A percentile compares a stretch with the other conserved stretches of the same genome.
These are phyloP conservation scores for Danaus plexippus DNA, from an alignment of 1,140 invertebrate genomes.

Conservation along the genomic window DNA sequence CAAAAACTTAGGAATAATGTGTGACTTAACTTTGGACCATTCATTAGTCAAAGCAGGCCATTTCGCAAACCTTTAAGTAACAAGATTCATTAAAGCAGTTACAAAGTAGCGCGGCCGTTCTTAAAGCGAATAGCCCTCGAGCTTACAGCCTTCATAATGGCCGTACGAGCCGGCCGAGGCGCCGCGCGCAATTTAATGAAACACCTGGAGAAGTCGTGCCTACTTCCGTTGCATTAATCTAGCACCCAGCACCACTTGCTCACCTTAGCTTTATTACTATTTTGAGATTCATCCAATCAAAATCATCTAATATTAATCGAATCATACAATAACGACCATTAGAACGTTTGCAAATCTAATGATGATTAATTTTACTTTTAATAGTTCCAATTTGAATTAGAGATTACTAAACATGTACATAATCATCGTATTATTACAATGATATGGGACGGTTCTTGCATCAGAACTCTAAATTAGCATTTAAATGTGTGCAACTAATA, in stretches of 20 bases:
- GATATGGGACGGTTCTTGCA: no score
- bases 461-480: constrained; percentile 25
- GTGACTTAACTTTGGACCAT: background rate
- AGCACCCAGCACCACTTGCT: constrained; percentile 28
- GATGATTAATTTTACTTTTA: no score
- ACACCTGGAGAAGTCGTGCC: constrained; percentile 65
- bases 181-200: constrained; percentile 67
- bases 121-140: constrained; percentile 70
- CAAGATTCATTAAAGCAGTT: constrained; percentile 69
- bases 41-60: constrained; percentile 62
- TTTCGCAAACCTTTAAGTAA: constrained; percentile 69
- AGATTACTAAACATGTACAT: no score
- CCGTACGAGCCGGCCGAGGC: constrained; percentile 56
- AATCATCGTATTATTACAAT: no score
- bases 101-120: constrained; percentile 69
- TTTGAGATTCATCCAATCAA: background rate
- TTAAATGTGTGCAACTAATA: constrained; percentile 43
- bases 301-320: no score
- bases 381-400: no score
- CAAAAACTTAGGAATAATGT: no score
- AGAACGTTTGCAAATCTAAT: no score
- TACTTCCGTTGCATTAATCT: constrained; percentile 67
- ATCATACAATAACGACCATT: no score
- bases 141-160: constrained; percentile 67
- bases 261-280: constrained; percentile 25